phyloP scores from a whole-genome alignment of 2,113 vertebrate genomes.

The Rousettus leschenaultii region DNA sequence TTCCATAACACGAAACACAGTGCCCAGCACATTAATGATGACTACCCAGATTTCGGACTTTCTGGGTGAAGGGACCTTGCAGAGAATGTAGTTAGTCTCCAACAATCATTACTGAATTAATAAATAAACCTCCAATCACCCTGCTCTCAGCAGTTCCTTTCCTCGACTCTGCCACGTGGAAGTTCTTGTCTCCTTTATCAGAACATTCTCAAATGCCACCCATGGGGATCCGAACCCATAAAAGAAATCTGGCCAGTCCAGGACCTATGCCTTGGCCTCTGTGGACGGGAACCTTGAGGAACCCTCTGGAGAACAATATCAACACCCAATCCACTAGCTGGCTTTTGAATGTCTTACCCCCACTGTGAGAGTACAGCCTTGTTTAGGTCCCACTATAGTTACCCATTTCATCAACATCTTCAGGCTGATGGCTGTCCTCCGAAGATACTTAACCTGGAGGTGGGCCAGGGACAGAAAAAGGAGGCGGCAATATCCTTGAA shows the following conservation, averaged over 20 bases:
- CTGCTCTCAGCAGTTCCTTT: not conserved
- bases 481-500: constrained; percentile 56
- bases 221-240: not conserved
- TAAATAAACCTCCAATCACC: not conserved
- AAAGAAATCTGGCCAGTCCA: not conserved
- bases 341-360: not conserved
- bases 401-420: not conserved
- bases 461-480: constrained; percentile 34
- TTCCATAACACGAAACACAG: not conserved
- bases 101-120: not conserved
- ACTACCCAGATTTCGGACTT: not conserved
- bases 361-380: not conserved
- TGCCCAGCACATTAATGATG: not conserved
- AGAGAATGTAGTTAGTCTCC: not conserved
- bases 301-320: not conserved
- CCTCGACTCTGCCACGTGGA: not conserved
- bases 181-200: not conserved
- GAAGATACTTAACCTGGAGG: constrained; percentile 41
- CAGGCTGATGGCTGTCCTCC: not conserved
- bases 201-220: not conserved
- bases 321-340: not conserved
- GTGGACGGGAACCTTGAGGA: not conserved
- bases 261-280: not conserved
- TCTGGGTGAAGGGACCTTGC: not conserved
- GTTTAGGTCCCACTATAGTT: not conserved